These are phyloP conservation scores for Octodonta nipae DNA, from an alignment of 2,888 invertebrate species.

Conservation along the genomic window DNA sequence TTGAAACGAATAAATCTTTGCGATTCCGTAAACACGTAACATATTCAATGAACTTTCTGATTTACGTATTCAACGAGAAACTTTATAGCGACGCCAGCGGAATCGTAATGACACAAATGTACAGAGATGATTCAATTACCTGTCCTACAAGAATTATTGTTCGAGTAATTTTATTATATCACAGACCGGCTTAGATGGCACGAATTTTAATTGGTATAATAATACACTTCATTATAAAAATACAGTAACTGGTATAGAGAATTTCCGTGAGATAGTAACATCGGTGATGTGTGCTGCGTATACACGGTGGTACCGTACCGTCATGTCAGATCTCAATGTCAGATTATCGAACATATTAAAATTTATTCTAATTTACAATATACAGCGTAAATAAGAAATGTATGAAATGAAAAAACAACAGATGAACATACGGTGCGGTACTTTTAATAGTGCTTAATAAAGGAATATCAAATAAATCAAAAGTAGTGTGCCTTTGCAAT, in stretches of 20 bases:
- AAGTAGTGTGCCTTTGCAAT: no score
- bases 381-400: no score
- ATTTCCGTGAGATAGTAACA: conserved; percentile 6
- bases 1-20: no score
- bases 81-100: conserved; percentile 10
- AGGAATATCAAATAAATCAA: no score
- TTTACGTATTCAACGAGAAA: conserved; percentile 14
- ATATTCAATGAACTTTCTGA: conserved; percentile 15
- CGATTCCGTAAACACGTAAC: conserved; percentile 13
- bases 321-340: no score
- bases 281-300: no score
- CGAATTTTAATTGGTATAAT: conserved; percentile 7
- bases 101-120: conserved; percentile 13
- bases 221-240: not conserved
- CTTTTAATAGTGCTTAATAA: no score
- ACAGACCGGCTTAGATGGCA: conserved; percentile 4
- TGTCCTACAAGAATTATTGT: conserved; percentile 8
- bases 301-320: conserved; percentile 9
- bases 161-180: conserved; percentile 8
- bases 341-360: no score
- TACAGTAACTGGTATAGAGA: not conserved
- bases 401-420: no score
- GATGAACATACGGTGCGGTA: no score
- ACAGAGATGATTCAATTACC: conserved; percentile 13
- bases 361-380: no score